Base-by-base conservation (phyloP, 2,797 vertebrate species). In the Prunella strophiata region DNA sequence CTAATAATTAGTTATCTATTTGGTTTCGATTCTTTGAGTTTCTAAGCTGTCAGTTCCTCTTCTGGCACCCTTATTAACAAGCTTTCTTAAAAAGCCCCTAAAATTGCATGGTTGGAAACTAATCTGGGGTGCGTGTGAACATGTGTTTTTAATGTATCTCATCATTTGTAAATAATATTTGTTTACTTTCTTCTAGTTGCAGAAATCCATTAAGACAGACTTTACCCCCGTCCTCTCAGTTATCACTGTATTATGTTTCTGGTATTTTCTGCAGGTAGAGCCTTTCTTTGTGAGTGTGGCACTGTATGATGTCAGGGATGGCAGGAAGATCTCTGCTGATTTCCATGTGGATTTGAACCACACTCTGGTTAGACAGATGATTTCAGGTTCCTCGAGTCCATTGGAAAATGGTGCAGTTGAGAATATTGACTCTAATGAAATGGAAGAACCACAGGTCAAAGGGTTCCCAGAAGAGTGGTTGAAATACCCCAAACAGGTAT, bases 261-360 rank as follows among this genome's bases (percentile, higher is more conserved):
- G 51, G 13, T 93, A 5, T 94, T 89, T 61, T 57, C 70, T 90
- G 13, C 94, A 99, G 99, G 98, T 99, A 74, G 99, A 99, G 88
- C 99, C 99, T 32, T 99, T 99, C 97, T 99, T 99, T 58, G 97
- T 99, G 94, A 98, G 98, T 0, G 94, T 99, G 96, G 98, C 99
- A 4, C 97, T 99, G 90, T 98, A 99, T 94, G 99, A 99, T 43
- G 90, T 99, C 87, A 98, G 98, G 91, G 99, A 99, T 52, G 97
- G 98, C 72, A 98, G 98, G 82, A 99, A 99, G 97, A 98, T 99
- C 62, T 99, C 99, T 13, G 99, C 99, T 7, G 99, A 99, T 96
- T 99, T 99, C 85, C 99, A 99, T 1, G 97, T 99, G 76, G 99
- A 99, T 96, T 97, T 99, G 50, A 99, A 99, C 96, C 99, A 99